Percentiles rank a stretch among this genome's conserved stretches.
phyloP scores from a whole-genome alignment of 1,140 invertebrate species.

The Zophobas morio region DNA sequence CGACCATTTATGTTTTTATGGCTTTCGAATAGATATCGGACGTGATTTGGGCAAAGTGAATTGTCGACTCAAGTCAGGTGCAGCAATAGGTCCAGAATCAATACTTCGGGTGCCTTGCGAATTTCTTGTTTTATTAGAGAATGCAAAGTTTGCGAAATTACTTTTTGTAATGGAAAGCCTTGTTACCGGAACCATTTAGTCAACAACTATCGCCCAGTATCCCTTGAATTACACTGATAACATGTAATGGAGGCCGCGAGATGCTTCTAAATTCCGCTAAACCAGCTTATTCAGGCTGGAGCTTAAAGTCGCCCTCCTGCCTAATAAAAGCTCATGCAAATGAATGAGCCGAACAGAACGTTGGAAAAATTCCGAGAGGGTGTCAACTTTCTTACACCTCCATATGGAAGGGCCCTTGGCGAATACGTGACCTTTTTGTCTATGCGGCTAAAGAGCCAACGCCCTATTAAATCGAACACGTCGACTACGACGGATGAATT shows the following conservation, averaged over 20 bases:
- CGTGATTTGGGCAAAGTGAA: not conserved
- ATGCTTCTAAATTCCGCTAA: constrained; percentile 57
- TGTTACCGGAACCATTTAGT: constrained; percentile 54
- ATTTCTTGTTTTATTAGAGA: constrained; percentile 31
- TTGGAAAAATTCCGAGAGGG: constrained; percentile 55
- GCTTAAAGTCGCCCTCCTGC: constrained; percentile 42
- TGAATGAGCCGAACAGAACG: constrained; percentile 54
- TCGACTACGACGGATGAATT: not conserved
- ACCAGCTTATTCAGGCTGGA: constrained; percentile 53
- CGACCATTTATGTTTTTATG: too few relatives aligned
- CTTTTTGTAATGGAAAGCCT: constrained; percentile 46
- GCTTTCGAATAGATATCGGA: too few relatives aligned
- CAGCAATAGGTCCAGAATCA: constrained; percentile 6
- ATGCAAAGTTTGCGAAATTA: constrained; percentile 35
- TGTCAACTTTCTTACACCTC: constrained; percentile 50
- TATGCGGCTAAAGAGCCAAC: not conserved
- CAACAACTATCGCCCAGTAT: constrained; percentile 52
- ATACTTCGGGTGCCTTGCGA: not conserved
- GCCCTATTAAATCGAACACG: constrained; percentile 7
- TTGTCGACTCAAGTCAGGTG: constrained; percentile 9
- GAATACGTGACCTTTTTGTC: constrained; percentile 35
- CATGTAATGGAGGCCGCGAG: constrained; percentile 55
- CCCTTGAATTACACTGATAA: constrained; percentile 59
- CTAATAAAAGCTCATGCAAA: constrained; percentile 60
- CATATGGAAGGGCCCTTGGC: constrained; percentile 32